A percentile compares a stretch with the other conserved stretches of the same genome.
phyloP scores from a whole-genome alignment of 2,113 vertebrate genomes.

The Mormoops blainvillei region DNA sequence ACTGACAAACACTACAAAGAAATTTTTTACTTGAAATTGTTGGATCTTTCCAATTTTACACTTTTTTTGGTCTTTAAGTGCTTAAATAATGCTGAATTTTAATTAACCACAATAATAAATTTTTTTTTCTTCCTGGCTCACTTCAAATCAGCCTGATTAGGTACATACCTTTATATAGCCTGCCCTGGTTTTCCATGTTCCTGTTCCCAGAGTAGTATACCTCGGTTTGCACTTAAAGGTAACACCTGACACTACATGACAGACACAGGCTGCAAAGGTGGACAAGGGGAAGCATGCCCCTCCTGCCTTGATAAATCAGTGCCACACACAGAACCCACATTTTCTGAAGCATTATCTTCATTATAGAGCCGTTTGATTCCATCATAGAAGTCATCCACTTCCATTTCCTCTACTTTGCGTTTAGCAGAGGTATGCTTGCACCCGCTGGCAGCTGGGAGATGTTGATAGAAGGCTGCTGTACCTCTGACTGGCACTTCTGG shows the following conservation, averaged over 20 bases:
- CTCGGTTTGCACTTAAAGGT: neutral
- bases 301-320: conserved; percentile 82
- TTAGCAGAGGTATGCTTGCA: conserved; percentile 90
- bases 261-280: conserved; percentile 91
- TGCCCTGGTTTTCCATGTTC: conserved; percentile 34
- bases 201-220: neutral
- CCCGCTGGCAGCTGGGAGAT: conserved; percentile 76
- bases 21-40: conserved; percentile 77
- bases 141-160: conserved; percentile 82
- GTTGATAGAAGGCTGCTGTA: conserved; percentile 74
- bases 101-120: conserved; percentile 79
- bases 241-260: conserved; percentile 80
- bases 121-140: conserved; percentile 80
- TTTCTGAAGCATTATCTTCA: conserved; percentile 84
- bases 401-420: conserved; percentile 98
- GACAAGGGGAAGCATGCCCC: conserved; percentile 88
- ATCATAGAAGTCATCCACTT: conserved; percentile 96
- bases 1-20: conserved; percentile 64
- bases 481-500: conserved; percentile 81
- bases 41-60: conserved; percentile 77
- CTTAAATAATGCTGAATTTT: conserved; percentile 81
- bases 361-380: conserved; percentile 98
- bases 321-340: conserved; percentile 74
- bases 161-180: conserved; percentile 68
- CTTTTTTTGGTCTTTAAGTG: conserved; percentile 80